A percentile compares a stretch with the other conserved stretches of the same genome.
phyloP scores from a whole-genome alignment of 2,888 invertebrate species.

The Harpagoxenus sublaevis region DNA sequence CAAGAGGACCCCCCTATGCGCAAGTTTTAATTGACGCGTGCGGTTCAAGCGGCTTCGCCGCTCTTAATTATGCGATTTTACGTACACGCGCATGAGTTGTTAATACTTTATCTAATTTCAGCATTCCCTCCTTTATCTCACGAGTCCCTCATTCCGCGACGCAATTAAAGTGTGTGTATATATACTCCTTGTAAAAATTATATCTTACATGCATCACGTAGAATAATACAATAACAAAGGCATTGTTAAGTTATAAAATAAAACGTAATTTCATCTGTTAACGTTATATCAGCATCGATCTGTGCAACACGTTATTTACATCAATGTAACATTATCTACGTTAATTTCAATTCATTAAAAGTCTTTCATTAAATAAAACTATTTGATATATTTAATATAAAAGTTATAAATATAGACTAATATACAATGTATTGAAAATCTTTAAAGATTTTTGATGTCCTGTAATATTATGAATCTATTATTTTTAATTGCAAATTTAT shows the following conservation, averaged over 20 bases:
- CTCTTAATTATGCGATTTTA: constrained; percentile 56
- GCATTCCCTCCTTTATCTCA: constrained; percentile 11
- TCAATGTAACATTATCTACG: background rate
- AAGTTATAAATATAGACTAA: too few species aligned
- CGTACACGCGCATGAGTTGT: constrained; percentile 22
- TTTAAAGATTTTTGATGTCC: background rate
- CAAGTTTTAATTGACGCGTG: constrained; percentile 56
- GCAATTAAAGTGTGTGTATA: background rate
- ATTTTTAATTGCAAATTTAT: background rate
- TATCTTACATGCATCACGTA: background rate
- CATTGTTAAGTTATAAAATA: background rate
- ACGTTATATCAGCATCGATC: background rate
- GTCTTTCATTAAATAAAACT: background rate
- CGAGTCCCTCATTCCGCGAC: constrained; percentile 9
- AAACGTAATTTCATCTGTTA: background rate
- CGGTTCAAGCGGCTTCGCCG: constrained; percentile 26
- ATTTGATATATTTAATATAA: background rate
- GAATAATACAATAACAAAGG: background rate
- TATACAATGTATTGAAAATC: background rate
- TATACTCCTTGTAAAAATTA: background rate
- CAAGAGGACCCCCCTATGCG: constrained; percentile 7
- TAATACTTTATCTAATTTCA: constrained; percentile 44
- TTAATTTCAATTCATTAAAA: background rate
- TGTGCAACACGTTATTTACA: background rate
- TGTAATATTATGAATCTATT: background rate